Evolutionary conservation across 2,888 invertebrate species (phyloP).

Genomic region (Apotomis turbidana): DNA sequence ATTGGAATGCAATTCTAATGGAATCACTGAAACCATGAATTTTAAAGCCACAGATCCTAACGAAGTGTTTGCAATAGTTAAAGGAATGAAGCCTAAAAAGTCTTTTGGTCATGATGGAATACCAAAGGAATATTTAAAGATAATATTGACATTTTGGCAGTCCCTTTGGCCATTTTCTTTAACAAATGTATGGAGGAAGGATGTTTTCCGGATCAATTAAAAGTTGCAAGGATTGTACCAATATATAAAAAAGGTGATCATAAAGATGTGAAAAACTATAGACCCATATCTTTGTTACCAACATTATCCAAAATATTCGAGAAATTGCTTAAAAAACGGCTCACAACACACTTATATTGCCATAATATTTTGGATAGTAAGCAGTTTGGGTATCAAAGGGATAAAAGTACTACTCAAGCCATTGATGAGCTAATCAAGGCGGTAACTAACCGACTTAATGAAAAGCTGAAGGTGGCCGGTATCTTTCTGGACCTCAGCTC

Average conservation of each 20-base stretch:
- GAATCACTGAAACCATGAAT: no score
- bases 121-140: background rate
- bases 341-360: background rate
- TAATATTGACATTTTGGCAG: background rate
- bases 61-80: no score
- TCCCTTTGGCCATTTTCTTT: background rate
- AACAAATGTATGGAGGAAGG: background rate
- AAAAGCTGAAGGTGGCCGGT: slow-evolving; percentile 42
- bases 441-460: no score
- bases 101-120: background rate
- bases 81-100: no score
- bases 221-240: background rate
- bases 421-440: background rate
- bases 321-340: background rate
- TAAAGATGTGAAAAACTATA: background rate
- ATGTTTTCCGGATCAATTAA: background rate
- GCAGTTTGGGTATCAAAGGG: background rate
- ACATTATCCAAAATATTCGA: background rate
- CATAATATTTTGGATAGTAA: background rate
- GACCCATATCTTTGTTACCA: background rate
- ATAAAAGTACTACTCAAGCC: background rate
- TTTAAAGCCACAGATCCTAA: no score
- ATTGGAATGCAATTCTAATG: no score
- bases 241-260: background rate
- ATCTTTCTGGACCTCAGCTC: no score